Evolutionary conservation across 2,888 invertebrate species (phyloP), one percentile per base, ranked within the genome.

Genomic region (Syrista parreyssii): DNA sequence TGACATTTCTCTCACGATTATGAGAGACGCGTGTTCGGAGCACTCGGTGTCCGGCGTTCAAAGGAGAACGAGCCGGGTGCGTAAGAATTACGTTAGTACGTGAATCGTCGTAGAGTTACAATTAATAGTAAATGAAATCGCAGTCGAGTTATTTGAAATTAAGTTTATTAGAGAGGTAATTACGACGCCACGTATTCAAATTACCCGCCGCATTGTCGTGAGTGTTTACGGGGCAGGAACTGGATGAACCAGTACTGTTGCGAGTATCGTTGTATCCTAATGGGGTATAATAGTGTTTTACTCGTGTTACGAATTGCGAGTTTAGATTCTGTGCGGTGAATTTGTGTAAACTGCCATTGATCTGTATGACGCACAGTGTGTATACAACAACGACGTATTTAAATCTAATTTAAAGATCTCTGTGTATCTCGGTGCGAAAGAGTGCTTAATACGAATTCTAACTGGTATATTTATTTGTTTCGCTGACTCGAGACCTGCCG

Each of bases 1-100:
- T 78, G 75, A 75, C 75, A 75, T 30, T 55, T 79, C 68, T 72
- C n/a, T 68, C 68, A 36, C 74, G 31, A 31, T 76, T 73, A 69
- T 36, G 30, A 72, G 36, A 31, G 30, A 78, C 68, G 72, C 12
- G 68, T 71, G 71, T 71, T 71, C 71, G 71, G 55, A 23, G 23
- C 71, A 71, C 32, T 71, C 71, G 71, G 31, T 31, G 32, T 71
- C 9, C 71, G 71, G 55, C 55, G 55, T 55, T 55, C 55, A 55
- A 55, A 23, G 55, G 55, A 55, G 55, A 55, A 55, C 55, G 23
- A 55, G 55, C 55, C 55, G 55, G 55, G 55, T 55, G 55, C 55
- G 9, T 55, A 9, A 55, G 23, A 55, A 55, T 55, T 55, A 23
- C 0, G 23, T 55, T 55, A 55, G 23, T 55, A 55, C 15, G 55